phyloP scores from a whole-genome alignment of 1,140 invertebrate species.

The Danaus plexippus region DNA sequence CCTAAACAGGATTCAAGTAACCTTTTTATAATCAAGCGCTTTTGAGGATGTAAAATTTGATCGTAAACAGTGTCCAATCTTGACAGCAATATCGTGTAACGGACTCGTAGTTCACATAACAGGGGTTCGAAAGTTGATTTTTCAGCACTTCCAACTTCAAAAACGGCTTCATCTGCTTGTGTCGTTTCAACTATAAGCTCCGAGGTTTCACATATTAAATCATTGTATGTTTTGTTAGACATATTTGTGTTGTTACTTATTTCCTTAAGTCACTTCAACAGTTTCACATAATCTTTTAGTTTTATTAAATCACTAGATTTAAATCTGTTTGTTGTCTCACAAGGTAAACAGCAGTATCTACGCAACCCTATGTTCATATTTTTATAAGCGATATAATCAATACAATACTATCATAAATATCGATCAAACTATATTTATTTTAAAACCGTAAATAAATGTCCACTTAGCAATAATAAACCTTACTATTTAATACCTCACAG shows the following conservation, averaged over 20 bases:
- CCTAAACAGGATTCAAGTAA: conserved; percentile 86
- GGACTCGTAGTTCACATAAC: conserved; percentile 79
- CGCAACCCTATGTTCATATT: no score
- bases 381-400: not conserved
- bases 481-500: no score
- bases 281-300: no score
- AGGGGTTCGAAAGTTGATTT: conserved; percentile 72
- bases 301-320: no score
- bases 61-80: conserved; percentile 88
- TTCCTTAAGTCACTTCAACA: not conserved
- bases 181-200: conserved; percentile 76
- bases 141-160: conserved; percentile 76
- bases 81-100: conserved; percentile 85
- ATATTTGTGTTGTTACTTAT: conserved; percentile 56
- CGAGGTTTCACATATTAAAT: conserved; percentile 77
- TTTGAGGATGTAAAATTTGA: conserved; percentile 94
- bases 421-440: conserved; percentile 1
- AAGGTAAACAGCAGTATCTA: no score
- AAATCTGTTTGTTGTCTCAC: no score
- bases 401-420: conserved; percentile 2
- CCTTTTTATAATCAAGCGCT: conserved; percentile 83
- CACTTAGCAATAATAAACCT: no score
- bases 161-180: conserved; percentile 75
- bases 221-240: conserved; percentile 82
- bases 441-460: no score